Evolutionary conservation across 2,888 invertebrate genomes (phyloP), one percentile per base, ranked within the genome.

Genomic region (Scaptomyza flava): DNA sequence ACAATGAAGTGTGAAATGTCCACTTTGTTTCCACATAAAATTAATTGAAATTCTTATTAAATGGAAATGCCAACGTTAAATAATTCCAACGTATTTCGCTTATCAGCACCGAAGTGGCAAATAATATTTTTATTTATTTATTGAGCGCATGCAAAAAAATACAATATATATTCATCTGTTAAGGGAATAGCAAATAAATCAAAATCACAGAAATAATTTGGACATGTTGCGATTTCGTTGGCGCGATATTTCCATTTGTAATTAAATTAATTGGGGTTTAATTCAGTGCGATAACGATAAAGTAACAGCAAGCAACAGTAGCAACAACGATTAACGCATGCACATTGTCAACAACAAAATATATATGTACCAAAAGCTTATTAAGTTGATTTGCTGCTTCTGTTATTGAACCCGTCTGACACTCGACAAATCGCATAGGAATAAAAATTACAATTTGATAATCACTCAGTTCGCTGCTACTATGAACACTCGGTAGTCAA

Each of bases 231-330:
- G 45, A 59, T 14, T 62, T 62, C 38, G 43, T 46, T 50, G 74
- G 72, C 83, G 87, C 89, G 87, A 83, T 83, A 77, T 87, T 89
- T 87, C 79, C 84, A 90, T 91, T 91, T 90, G 91, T 90, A 89
- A 89, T 90, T 90, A 89, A 91, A 90, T 91, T 91, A 91, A 91
- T 91, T 91, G 91, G 81, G 83, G 80, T 91, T 91, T 91, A 91
- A 91, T 91, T 89, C 90, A 86, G 64, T 59, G 78, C 79, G 85
- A 85, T 85, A 85, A 79, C 57, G 47, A n/a, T n/a, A 50, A 51
- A 50, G 41, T 51, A 43, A 23, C 23, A 45, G 12, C 50, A 27
- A 27, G 27, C 63, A 41, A 41, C 51, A 54, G 12, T 33, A 50
- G 41, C 53, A 36, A 23, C 17, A 50, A 34, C 58, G 47, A 72